Evolutionary conservation across 2,113 vertebrate genomes (phyloP).

Genomic region (Cynocephalus volans): DNA sequence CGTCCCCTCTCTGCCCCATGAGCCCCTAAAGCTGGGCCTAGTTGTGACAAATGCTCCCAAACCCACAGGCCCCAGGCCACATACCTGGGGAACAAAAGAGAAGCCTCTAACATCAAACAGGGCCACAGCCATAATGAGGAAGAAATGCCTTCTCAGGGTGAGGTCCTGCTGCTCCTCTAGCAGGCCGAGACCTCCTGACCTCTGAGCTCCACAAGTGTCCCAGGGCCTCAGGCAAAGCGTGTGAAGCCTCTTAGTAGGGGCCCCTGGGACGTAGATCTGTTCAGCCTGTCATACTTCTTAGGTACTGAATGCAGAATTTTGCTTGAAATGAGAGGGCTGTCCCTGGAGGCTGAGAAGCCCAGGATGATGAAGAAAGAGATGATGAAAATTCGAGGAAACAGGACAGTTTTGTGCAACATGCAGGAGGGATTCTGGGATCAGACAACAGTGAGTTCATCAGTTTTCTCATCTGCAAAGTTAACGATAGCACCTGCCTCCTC

Average conservation of each 20-base stretch:
- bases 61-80: neutral
- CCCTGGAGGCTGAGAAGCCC: neutral
- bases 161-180: fast-evolving
- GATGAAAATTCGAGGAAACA: too few species aligned
- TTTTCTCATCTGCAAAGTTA: too few species aligned
- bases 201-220: neutral
- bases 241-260: neutral
- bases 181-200: neutral
- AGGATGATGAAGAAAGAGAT: neutral
- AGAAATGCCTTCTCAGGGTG: fast-evolving
- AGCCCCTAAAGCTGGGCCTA: neutral
- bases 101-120: neutral
- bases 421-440: neutral
- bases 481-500: too few species aligned
- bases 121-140: fast-evolving
- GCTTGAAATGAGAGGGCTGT: neutral
- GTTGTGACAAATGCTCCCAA: neutral
- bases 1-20: fast-evolving
- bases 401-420: fast-evolving
- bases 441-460: neutral
- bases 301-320: neutral
- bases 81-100: neutral
- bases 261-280: neutral
- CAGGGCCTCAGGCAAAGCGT: neutral
- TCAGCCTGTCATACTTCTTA: too few species aligned